Percentiles rank a stretch among this genome's conserved stretches.
These are phyloP conservation scores for Drosophila ohnishii DNA, from an alignment of 1,140 invertebrate species.

Conservation along the genomic window DNA sequence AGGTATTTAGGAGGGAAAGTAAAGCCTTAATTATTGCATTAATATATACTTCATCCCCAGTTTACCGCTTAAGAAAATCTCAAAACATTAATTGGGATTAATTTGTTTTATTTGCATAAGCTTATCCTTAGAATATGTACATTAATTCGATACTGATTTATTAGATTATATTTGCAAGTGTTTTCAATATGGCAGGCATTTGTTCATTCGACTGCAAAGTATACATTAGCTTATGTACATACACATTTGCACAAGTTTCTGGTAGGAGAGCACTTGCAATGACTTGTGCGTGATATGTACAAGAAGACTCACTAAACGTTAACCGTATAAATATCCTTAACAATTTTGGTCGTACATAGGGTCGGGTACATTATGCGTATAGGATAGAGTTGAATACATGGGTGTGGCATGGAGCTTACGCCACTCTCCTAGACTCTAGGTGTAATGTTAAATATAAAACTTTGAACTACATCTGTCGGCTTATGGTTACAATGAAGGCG, in stretches of 20 bases:
- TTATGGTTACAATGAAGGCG: slow-evolving; percentile 29
- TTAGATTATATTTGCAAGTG: slow-evolving; percentile 42
- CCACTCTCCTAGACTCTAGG: slow-evolving; percentile 7
- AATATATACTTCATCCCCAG: too few species aligned
- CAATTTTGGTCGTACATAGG: slow-evolving; percentile 46
- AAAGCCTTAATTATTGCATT: neutral
- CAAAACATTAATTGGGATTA: slow-evolving; percentile 13
- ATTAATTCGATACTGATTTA: slow-evolving; percentile 35
- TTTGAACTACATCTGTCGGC: slow-evolving; percentile 42
- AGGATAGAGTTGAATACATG: slow-evolving; percentile 43
- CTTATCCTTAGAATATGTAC: slow-evolving; percentile 36
- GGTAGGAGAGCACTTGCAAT: slow-evolving; percentile 41
- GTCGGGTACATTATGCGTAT: slow-evolving; percentile 32
- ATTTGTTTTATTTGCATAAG: slow-evolving; percentile 44
- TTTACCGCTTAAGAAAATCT: too few species aligned
- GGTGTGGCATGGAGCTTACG: slow-evolving; percentile 5
- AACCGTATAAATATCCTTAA: slow-evolving; percentile 41
- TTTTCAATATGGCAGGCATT: slow-evolving; percentile 47
- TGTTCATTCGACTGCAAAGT: slow-evolving; percentile 41
- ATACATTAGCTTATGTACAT: slow-evolving; percentile 28
- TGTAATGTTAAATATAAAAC: slow-evolving; percentile 45
- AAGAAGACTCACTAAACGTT: slow-evolving; percentile 23
- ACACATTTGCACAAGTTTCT: slow-evolving; percentile 41
- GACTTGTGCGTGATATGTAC: slow-evolving; percentile 38
- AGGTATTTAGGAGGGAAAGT: neutral